phyloP scores from a whole-genome alignment of 2,113 vertebrate genomes.

The Rostratula benghalensis region DNA sequence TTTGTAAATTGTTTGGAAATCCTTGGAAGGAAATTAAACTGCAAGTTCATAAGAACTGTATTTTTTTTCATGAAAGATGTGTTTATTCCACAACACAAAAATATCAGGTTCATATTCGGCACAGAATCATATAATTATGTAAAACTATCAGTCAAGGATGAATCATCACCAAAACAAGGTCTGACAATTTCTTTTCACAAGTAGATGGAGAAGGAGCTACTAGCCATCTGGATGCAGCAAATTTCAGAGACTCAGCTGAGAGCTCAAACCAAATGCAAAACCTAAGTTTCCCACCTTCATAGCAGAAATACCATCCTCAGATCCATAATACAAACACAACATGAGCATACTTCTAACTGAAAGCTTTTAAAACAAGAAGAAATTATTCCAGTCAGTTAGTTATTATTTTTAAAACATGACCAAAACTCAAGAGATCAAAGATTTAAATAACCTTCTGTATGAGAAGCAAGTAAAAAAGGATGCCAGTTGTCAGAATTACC shows the following conservation, averaged over 20 bases:
- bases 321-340: not conserved
- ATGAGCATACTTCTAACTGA: not conserved
- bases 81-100: not conserved
- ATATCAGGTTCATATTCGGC: not conserved
- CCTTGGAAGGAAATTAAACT: not conserved
- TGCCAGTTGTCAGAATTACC: not conserved
- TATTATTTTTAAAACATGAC: not conserved
- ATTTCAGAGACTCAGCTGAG: conserved; percentile 10
- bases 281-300: not conserved
- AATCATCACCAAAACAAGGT: conserved; percentile 45
- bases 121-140: conserved; percentile 19
- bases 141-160: conserved; percentile 24
- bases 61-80: not conserved
- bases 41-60: not conserved
- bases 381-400: not conserved
- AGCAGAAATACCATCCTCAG: not conserved
- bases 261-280: conserved; percentile 1
- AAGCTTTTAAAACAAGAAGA: not conserved
- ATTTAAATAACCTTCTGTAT: not conserved
- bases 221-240: conserved; percentile 25
- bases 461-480: not conserved
- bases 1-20: not conserved
- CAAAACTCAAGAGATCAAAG: not conserved
- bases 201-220: not conserved
- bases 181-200: conserved; percentile 43